These are phyloP conservation scores for Poecile atricapillus DNA, from an alignment of 2,113 vertebrate species.

Conservation along the genomic window DNA sequence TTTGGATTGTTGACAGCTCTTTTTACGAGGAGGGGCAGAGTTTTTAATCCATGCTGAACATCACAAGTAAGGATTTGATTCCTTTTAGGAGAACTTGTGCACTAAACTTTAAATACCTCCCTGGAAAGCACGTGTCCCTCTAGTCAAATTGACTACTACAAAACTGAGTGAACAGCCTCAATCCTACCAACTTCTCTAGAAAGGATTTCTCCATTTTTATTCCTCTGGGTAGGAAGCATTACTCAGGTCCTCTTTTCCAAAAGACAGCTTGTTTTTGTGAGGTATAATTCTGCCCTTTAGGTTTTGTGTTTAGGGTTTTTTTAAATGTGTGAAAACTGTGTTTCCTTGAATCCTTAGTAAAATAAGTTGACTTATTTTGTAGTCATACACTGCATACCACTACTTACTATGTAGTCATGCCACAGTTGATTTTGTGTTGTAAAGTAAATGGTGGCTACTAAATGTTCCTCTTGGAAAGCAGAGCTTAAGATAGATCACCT, in stretches of 20 bases:
- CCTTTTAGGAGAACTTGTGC: background rate
- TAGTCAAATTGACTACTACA: background rate
- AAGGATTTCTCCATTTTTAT: slow-evolving; percentile 42
- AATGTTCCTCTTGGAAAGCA: background rate
- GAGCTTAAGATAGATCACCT: background rate
- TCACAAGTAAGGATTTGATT: background rate
- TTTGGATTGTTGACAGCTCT: background rate
- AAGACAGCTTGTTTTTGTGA: slow-evolving; percentile 17
- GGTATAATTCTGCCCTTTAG: slow-evolving; percentile 2
- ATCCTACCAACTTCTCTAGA: slow-evolving; percentile 1
- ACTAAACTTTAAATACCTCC: background rate
- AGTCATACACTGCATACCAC: background rate
- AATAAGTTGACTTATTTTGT: background rate
- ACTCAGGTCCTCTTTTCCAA: slow-evolving; percentile 18
- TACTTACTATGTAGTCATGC: background rate
- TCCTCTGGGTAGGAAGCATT: slow-evolving; percentile 21
- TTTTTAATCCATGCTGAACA: background rate
- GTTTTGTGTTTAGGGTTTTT: background rate
- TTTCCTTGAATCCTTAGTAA: background rate
- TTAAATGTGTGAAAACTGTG: background rate
- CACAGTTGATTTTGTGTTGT: background rate
- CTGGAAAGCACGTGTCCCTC: background rate
- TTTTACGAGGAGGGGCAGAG: background rate
- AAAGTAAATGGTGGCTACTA: background rate
- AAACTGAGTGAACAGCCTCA: background rate